These are phyloP conservation scores for Ceriagrion tenellum DNA, from an alignment of 2,888 invertebrate species.

Conservation along the genomic window DNA sequence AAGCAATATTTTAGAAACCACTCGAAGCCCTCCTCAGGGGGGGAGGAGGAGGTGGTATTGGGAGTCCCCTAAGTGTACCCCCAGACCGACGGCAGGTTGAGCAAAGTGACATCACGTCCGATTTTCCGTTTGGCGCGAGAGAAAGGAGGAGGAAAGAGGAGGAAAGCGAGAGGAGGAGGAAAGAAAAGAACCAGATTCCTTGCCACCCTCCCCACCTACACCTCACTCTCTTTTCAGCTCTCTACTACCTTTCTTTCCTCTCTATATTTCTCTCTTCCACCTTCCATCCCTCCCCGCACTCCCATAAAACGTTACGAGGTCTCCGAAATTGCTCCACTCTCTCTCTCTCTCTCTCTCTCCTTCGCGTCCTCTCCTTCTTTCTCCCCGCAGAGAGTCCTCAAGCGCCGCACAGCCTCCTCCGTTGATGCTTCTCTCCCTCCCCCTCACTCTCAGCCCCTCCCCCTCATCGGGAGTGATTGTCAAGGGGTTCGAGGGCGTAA, in stretches of 20 bases:
- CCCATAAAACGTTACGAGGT: constrained; percentile 47
- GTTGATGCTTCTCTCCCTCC: not conserved
- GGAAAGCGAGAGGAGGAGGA: not conserved
- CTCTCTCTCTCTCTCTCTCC: not conserved
- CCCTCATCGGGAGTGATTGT: not conserved
- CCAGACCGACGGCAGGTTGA: no score
- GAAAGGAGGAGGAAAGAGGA: not conserved
- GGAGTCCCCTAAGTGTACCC: no score
- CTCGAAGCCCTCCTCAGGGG: not conserved
- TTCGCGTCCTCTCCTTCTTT: no score
- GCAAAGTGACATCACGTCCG: not conserved
- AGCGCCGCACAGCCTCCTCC: not conserved
- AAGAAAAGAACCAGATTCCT: not conserved
- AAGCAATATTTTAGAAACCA: not conserved
- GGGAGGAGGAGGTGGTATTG: no score
- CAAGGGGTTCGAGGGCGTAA: not conserved
- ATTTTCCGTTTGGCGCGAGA: not conserved
- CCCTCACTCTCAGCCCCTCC: no score
- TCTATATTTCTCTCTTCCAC: not conserved
- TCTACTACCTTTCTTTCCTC: no score
- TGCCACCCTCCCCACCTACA: not conserved
- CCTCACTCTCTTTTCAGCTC: not conserved
- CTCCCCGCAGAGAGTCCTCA: not conserved
- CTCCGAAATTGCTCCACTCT: constrained; percentile 1
- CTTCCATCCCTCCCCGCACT: not conserved